phyloP scores from a whole-genome alignment of 2,888 invertebrate genomes.

The Leistus spinibarbis region DNA sequence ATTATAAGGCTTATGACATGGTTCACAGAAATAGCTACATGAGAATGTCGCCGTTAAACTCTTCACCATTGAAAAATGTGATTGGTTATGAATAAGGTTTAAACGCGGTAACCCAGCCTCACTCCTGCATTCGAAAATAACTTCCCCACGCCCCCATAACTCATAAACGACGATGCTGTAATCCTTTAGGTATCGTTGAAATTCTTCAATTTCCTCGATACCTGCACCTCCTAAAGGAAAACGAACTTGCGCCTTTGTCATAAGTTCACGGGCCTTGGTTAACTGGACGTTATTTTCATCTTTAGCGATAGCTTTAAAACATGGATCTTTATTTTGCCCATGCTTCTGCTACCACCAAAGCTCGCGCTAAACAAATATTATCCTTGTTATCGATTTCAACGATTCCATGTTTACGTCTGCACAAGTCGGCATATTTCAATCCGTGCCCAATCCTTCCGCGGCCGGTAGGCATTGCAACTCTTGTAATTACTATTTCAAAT shows the following conservation, averaged over 20 bases:
- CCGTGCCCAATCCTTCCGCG: neutral
- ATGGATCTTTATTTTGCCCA: neutral
- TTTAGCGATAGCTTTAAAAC: neutral
- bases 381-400: neutral
- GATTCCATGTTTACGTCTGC: neutral
- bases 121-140: neutral
- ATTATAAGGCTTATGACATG: neutral
- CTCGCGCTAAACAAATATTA: neutral
- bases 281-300: neutral
- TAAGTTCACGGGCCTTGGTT: neutral
- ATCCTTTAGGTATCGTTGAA: neutral
- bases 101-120: neutral
- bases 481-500: neutral
- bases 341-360: neutral
- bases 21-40: too few species aligned
- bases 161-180: neutral
- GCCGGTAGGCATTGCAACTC: neutral
- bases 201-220: neutral
- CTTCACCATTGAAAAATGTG: neutral
- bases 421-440: neutral
- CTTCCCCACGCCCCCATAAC: neutral
- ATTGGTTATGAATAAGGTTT: neutral
- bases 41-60: too few species aligned
- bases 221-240: neutral
- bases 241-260: neutral